Evolutionary conservation across 2,888 invertebrate genomes (phyloP), one percentile per base, ranked within the genome.

Genomic region (Galerucella nymphaeae): DNA sequence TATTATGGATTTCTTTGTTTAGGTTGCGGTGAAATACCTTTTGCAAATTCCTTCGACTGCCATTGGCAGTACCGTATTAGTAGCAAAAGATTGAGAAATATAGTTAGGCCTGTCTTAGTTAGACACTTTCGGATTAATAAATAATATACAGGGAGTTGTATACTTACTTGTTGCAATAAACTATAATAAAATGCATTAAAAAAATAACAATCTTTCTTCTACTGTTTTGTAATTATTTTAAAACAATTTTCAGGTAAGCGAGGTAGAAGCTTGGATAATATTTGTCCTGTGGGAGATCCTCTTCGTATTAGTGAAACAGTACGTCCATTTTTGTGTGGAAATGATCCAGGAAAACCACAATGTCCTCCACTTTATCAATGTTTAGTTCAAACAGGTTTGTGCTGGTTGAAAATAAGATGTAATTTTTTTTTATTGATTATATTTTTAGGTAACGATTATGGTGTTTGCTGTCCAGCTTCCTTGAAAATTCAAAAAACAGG

Each of bases 301-400:
- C 86, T 94, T 55, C 88, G 93, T 62, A 92, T 94, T 62, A 89
- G 88, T 9, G 94, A 93, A 79, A 93, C 93, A 2, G 90, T 90
- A 45, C 88, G 94, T 62, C 95, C 96, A 0, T 96, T 95, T 86
- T 87, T 96, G 41, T 96, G 96, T 83, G 96, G 96, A 14, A 90
- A 90, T 23, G 93, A 93, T 55, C 90, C 93, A 6, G 94, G 94
- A 45, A 94, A 95, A 86, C 96, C 96, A 0, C 91, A 90, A 77
- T 96, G 96, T 82, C 96, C 96, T 0, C 93, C 94, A 0, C 88
- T 94, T 75, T 95, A 95, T 85, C 90, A 91, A 81, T 96, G 96
- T 83, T 88, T 93, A 72, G 94, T 95, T 10, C 93, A 95, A 82
- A 89, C 89, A 86, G 91, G 91, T 90, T 86, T 80, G 75, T 16